Evolutionary conservation across 2,797 vertebrate genomes (phyloP), one percentile per base, ranked within the genome.

Genomic region (Myoxocephalus aenaeus): DNA sequence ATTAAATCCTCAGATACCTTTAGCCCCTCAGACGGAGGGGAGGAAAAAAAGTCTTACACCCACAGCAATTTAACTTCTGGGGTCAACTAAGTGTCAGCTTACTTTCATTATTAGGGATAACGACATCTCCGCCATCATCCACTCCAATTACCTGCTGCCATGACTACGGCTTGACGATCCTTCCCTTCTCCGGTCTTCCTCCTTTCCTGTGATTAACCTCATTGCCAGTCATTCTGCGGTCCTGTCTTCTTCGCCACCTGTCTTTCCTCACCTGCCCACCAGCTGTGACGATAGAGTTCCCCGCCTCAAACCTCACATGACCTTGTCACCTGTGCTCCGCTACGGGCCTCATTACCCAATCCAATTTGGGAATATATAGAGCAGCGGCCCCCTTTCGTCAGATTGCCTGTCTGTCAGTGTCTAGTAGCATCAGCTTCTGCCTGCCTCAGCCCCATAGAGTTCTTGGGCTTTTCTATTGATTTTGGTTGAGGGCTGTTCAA

Each of bases 71-170:
- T 81, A 72, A 81, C 65, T 79, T 76, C 12, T 46, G 25, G 46
- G 69, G 80, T 87, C 78, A 91, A 61, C 76, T 34, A 82, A 62
- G 69, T 81, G 78, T 69, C 70, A 18, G 38, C 65, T 78, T 64
- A n/a, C 68, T 77, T 87, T 86, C 17, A 81, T 84, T 83, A 84
- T 79, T 73, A 53, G 44, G 71, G 62, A 72, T 63, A 11, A 70
- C 25, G 0, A 15, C 67, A 34, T 73, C 42, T 76, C 66, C 1
- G 11, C 77, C 11, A 58, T 73, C 61, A 66, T 80, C 78, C 72
- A 67, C 61, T 75, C 25, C 61, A 75, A 73, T 75, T 69, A 77
- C 70, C 72, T 81, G 61, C 72, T 80, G 62, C 76, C 42, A 69
- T 70, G 73, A 68, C 61, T 27, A 70, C 65, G 0, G 11, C 73